A percentile compares a stretch with the other conserved stretches of the same genome.
Conservation (phyloP, 2,797 vertebrate species). For the Arnoldichthys spilopterus region DNA sequence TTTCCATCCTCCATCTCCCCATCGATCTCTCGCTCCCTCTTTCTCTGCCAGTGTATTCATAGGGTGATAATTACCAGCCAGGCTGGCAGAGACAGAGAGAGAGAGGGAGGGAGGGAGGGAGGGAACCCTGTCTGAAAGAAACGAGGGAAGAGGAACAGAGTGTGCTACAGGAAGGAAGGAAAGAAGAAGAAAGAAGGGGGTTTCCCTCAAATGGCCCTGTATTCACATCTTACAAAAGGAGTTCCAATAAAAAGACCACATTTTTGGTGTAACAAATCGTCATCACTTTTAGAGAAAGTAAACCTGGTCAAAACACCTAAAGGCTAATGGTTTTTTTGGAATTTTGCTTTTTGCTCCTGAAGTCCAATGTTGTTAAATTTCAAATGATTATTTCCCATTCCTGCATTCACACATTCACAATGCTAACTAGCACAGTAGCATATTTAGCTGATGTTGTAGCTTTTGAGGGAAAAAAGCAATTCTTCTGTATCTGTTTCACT, state of each 20-base stretch:
- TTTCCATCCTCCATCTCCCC: slow-evolving; percentile 35
- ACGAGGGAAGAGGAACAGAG: slow-evolving; percentile 35
- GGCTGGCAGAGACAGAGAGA: slow-evolving; percentile 12
- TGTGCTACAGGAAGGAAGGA: background rate
- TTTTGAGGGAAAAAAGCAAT: no score
- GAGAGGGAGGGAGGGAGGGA: slow-evolving; percentile 32
- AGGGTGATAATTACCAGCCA: slow-evolving; percentile 72
- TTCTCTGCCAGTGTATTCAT: slow-evolving; percentile 71
- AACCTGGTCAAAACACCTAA: slow-evolving; percentile 19
- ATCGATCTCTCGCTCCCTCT: slow-evolving; percentile 49
- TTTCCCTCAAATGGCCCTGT: background rate
- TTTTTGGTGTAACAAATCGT: background rate
- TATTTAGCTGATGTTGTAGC: no score
- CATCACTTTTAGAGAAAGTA: background rate
- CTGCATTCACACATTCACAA: no score
- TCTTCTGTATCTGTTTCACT: no score
- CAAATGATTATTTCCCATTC: no score
- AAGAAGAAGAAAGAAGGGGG: slow-evolving; percentile 2
- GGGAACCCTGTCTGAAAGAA: slow-evolving; percentile 36
- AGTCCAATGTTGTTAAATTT: no score
- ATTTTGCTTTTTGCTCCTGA: no score
- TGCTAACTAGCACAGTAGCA: no score
- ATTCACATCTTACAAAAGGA: slow-evolving; percentile 8
- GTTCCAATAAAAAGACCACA: background rate
- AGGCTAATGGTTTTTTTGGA: no score